Base-by-base conservation (phyloP, 2,113 vertebrate genomes). In the Nothobranchius kuhntae region DNA sequence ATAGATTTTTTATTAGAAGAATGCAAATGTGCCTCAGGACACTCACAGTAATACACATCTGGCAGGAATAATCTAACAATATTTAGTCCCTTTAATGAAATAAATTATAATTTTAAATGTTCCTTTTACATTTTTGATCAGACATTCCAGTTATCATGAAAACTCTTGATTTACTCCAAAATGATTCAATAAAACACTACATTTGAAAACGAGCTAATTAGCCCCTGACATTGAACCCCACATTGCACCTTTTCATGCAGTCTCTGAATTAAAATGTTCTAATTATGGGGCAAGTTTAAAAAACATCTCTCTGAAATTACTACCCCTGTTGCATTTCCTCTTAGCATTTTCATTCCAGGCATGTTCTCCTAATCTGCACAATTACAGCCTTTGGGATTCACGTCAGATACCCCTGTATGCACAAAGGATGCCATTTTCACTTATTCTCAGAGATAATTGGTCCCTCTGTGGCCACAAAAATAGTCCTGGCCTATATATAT, bases 381-480 rank as follows among this genome's bases (percentile, higher is more conserved):
- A 80, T 78, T 82, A 78, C 57, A 72, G 51, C 0, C n/a, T 40
- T 26, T 77, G 50, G 75, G 82, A 59, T 78, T 75, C 53, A 64
- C 36, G 62, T 55, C n/a, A 54, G n/a, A 57, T 45, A 47, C 47
- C 60, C 7, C 14, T 35, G 7, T 44, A 58, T 17, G 11, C 53
- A 52, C 61, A 36, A 44, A 54, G 42, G 35, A 66, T 42, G 8
- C 36, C 38, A 57, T 1, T 1, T 52, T 61, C 0, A 12, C 35
- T 77, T 71, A 76, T 73, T 69, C 56, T 70, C 21, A 61, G 38
- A 73, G 45, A 81, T 91, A 88, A 91, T 91, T 91, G 86, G 87
- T 81, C 84, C 88, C 88, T 68, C 11, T 63, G 85, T 53, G 87
- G 56, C 71, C 13, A 40, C 38, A 10, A 52, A 36, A 67, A 52